A percentile compares a stretch with the other conserved stretches of the same genome.
Evolutionary conservation across 2,113 vertebrate genomes (phyloP).

Genomic region (Butorides virescens): DNA sequence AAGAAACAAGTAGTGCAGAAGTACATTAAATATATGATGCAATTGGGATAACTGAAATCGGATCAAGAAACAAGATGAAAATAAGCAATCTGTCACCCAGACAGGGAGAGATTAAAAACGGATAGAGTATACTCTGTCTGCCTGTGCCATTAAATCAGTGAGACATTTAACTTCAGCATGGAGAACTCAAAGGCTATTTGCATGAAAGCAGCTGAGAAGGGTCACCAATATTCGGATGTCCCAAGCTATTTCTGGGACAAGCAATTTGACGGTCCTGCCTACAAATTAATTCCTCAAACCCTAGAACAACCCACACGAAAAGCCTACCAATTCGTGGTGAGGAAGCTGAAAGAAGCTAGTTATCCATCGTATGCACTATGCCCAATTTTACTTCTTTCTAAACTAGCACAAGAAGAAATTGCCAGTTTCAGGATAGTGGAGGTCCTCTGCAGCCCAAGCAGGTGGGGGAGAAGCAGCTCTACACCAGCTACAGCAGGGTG

Average conservation of each 20-base stretch:
- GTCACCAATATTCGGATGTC: neutral
- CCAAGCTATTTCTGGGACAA: neutral
- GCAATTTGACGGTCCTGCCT: neutral
- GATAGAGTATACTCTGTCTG: neutral
- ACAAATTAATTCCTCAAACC: neutral
- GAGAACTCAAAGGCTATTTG: neutral
- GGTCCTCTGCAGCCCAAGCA: too few relatives aligned
- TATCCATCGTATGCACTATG: neutral
- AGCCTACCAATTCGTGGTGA: neutral
- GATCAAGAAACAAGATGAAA: neutral
- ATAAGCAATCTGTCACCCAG: neutral
- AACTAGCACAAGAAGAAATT: neutral
- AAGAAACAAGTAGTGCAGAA: neutral
- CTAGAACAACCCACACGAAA: neutral
- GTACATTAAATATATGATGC: neutral
- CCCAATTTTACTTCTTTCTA: neutral
- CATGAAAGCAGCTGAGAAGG: neutral
- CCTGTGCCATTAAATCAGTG: neutral
- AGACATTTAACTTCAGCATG: neutral
- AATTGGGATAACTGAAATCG: neutral
- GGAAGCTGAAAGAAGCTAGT: neutral
- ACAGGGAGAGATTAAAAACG: neutral
- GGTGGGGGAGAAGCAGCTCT: neutral
- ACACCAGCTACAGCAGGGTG: neutral
- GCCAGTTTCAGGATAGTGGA: neutral